These are phyloP conservation scores for Sebastiscus albofasciatus DNA, from an alignment of 2,797 vertebrate genomes.

Conservation along the genomic window DNA sequence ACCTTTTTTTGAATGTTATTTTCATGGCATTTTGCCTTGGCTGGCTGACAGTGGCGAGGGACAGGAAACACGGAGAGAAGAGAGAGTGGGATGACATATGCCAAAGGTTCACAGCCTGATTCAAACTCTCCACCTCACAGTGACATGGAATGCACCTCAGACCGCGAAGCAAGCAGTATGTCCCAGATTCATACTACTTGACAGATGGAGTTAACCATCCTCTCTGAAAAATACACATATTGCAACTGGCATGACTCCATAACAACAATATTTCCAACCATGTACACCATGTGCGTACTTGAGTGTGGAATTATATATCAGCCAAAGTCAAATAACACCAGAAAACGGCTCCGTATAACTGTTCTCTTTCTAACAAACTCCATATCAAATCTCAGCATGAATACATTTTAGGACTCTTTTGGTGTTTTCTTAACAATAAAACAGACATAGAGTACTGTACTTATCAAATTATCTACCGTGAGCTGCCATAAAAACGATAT, in stretches of 20 bases:
- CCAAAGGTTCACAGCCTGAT: slow-evolving; percentile 33
- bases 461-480: neutral
- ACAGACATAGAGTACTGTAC: neutral
- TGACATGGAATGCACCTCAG: slow-evolving; percentile 31
- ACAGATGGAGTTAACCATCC: slow-evolving; percentile 62
- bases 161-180: slow-evolving; percentile 13
- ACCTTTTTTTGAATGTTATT: neutral
- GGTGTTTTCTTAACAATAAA: slow-evolving; percentile 9
- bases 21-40: neutral
- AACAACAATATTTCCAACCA: slow-evolving; percentile 31
- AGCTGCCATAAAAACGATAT: neutral
- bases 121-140: slow-evolving; percentile 38
- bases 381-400: neutral
- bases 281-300: slow-evolving; percentile 11
- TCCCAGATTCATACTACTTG: slow-evolving; percentile 50
- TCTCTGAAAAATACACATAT: slow-evolving; percentile 47
- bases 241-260: slow-evolving; percentile 43
- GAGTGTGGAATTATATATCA: slow-evolving; percentile 31
- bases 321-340: slow-evolving; percentile 19
- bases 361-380: neutral
- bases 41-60: neutral
- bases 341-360: slow-evolving; percentile 4
- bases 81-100: slow-evolving; percentile 9
- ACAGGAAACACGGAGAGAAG: neutral
- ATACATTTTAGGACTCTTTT: neutral